Percentiles rank a stretch among this genome's conserved stretches.
Conservation (phyloP, 2,113 vertebrate species). For the Mohoua ochrocephala region DNA sequence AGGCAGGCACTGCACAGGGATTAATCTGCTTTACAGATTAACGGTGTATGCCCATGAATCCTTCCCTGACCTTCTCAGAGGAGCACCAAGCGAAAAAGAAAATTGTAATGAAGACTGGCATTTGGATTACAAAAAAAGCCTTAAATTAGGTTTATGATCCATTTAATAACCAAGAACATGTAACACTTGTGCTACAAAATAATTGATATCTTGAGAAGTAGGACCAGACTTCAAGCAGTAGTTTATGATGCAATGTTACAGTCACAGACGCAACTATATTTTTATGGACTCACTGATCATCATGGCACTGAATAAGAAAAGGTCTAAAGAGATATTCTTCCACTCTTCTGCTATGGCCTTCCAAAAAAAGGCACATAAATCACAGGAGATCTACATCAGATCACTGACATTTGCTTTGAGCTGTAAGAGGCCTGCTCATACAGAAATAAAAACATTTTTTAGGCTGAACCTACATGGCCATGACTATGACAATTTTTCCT, state of each 20-base stretch:
- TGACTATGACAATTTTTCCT: fast-evolving
- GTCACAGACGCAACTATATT: neutral
- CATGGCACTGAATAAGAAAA: neutral
- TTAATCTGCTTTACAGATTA: neutral
- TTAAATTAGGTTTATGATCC: neutral
- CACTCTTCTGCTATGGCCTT: neutral
- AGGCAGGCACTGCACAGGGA: neutral
- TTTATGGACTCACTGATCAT: neutral
- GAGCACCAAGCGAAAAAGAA: neutral
- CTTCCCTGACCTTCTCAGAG: neutral
- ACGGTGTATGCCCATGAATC: neutral
- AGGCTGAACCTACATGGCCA: neutral
- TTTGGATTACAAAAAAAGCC: neutral
- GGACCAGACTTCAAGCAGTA: neutral
- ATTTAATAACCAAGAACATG: neutral
- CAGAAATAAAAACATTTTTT: neutral
- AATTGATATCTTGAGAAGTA: neutral
- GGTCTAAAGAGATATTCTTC: neutral
- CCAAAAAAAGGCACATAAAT: neutral
- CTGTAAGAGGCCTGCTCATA: neutral
- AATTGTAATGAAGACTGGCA: neutral
- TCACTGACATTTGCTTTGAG: neutral
- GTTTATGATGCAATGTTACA: neutral
- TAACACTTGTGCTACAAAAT: neutral
- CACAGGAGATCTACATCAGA: neutral